Evolutionary conservation across 1,140 invertebrate genomes (phyloP), one percentile per base, ranked within the genome.

Genomic region (Pachypeltis micranthus): DNA sequence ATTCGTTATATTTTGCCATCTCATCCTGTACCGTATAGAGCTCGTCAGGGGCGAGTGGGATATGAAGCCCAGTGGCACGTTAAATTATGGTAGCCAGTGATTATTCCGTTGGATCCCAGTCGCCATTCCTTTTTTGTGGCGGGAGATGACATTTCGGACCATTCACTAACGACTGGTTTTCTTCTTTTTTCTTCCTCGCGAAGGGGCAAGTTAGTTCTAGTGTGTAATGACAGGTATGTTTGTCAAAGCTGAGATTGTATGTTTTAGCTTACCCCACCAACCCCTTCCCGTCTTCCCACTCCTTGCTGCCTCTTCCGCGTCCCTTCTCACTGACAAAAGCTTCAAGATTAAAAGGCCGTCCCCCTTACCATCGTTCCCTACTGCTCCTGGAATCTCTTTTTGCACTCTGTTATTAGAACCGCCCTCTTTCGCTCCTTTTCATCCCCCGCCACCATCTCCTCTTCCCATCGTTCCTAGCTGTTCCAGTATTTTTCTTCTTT

Each of bases 351-450:
- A 51, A 51, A 51, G 47, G 23, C 47, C 21, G 4, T 21, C 47
- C 47, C 21, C 7, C 47, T 21, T n/a, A n/a, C n/a, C n/a, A n/a
- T n/a, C n/a, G n/a, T 10, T 51, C 47, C 47, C 7, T 21, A 10
- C 47, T n/a, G n/a, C n/a, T n/a, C 19, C 47, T 10, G 21, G 47
- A 51, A 16, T 51, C 47, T 51, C 47, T 51, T 51, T 51, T 51
- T 51, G 47, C 47, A 51, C 10, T 51, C 47, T 51, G 47, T 51
- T 51, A 51, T 51, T 51, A 51, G 47, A 51, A 21, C 47, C 34
- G 34, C 34, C 34, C 47, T 21, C 23, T 51, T 21, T 21, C 23
- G 47, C 47, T 51, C 34, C n/a, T 51, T 21, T 7, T 51, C 47
- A 51, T 51, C 12, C 47, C 31, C n/a, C n/a, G n/a, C 34, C 47